phyloP scores from a whole-genome alignment of 2,797 vertebrate genomes.

The Etheostoma perlongum region DNA sequence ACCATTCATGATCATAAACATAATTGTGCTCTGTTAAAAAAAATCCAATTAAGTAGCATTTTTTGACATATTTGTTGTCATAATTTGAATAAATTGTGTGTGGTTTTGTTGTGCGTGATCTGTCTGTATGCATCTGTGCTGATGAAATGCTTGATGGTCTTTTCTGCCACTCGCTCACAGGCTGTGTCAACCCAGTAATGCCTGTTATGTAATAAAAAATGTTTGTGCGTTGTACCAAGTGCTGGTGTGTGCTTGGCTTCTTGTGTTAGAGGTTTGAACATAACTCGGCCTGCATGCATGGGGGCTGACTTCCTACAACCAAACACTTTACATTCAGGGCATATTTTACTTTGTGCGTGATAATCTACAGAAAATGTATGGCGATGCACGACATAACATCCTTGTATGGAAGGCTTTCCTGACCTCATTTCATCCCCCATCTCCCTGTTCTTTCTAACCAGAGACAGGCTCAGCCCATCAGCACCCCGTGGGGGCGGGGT shows the following conservation, averaged over 20 bases:
- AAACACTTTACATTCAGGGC: neutral
- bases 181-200: conserved; percentile 68
- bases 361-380: neutral
- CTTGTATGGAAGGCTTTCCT: conserved; percentile 14
- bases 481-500: conserved; percentile 57
- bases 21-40: neutral
- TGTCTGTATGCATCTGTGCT: conserved; percentile 55
- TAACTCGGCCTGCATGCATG: neutral
- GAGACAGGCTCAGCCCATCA: conserved; percentile 39
- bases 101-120: conserved; percentile 52
- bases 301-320: accelerated
- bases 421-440: conserved; percentile 65
- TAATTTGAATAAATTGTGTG: conserved; percentile 46
- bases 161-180: conserved; percentile 50
- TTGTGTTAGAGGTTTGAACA: neutral
- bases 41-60: conserved; percentile 21
- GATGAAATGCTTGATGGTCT: conserved; percentile 53
- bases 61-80: conserved; percentile 49
- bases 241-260: conserved; percentile 19
- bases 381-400: neutral
- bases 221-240: conserved; percentile 59
- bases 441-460: conserved; percentile 29
- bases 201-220: conserved; percentile 81
- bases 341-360: neutral
- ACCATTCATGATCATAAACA: neutral